Base-by-base conservation (phyloP, 1,140 invertebrate species). In the Drosophila cardini region DNA sequence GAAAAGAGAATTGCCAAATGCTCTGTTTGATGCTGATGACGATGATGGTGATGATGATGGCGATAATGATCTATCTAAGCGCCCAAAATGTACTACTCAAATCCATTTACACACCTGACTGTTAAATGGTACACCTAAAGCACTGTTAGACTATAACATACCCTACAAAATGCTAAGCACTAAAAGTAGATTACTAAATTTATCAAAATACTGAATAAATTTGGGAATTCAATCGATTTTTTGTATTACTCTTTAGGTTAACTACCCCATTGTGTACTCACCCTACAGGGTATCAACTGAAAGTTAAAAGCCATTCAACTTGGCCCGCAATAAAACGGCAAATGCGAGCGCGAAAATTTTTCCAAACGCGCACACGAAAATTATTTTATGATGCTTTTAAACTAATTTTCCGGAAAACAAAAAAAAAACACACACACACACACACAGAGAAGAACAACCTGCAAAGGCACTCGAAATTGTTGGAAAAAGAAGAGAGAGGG, bases 331-430 rank as follows among this genome's bases (percentile, higher is more conserved):
- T 83, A 86, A 89, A 86, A 86, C 61, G 67, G 36, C 56, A 73
- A 73, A 73, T 73, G 71, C 34, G 57, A 68, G 57, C 56, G 68
- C 65, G 60, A 63, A 78, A 86, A 83, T 76, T 67, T 76, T 81
- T 74, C 56, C 52, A 60, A 55, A 45, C 62, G 76, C 55, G 72
- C 62, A 45, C 72, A 83, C 73, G 77, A 84, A 89, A 84, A 87
- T 87, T 74, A 89, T 87, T 87, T 87, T 87, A 87, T 89, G 84
- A 89, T 84, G 84, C 84, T 87, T 87, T 87, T 89, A 87, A 87
- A 89, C 80, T 87, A 87, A 87, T 87, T 87, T 87, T 89, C 76
- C 79, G 80, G 84, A 86, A 76, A 56, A 52, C 50, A 61, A 78
- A 72, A 4, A 48, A 60, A 8, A 60, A 32, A 15, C 26, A n/a